These are phyloP conservation scores for Parasteatoda tepidariorum DNA, from an alignment of 1,140 invertebrate species.

Conservation along the genomic window DNA sequence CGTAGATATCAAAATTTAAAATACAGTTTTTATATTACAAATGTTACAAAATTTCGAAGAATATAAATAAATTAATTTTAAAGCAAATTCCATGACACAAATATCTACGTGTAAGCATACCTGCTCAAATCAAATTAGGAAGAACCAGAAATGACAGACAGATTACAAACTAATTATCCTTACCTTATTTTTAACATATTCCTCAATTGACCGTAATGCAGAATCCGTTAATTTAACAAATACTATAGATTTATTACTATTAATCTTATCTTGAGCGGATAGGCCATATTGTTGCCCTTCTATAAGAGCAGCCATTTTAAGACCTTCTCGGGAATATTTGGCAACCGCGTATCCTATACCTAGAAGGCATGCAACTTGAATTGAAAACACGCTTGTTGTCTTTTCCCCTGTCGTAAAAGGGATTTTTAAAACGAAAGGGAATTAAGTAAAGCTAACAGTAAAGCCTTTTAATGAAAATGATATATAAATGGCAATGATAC, in stretches of 20 bases:
- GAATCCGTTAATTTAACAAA: constrained; percentile 96
- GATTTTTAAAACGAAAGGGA: not conserved
- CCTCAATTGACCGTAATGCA: constrained; percentile 88
- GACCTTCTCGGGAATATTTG: constrained; percentile 64
- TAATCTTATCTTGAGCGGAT: constrained; percentile 86
- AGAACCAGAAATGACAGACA: not conserved
- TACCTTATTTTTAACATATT: constrained; percentile 86
- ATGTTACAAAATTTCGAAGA: not conserved
- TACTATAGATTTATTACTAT: constrained; percentile 88
- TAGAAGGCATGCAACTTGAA: constrained; percentile 53
- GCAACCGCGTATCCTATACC: constrained; percentile 57
- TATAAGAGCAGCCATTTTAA: constrained; percentile 92
- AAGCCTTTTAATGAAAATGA: no score
- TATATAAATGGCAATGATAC: no score
- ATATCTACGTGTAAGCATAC: constrained; percentile 30
- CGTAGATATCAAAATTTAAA: not conserved
- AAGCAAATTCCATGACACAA: constrained; percentile 29
- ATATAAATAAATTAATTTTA: constrained; percentile 15
- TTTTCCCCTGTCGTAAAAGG: not conserved
- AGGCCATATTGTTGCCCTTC: constrained; percentile 95
- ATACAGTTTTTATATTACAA: not conserved
- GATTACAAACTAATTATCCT: constrained; percentile 69
- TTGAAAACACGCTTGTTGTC: constrained; percentile 41
- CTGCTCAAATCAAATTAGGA: not conserved
- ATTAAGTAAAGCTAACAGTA: not conserved